Percentiles rank a stretch among this genome's conserved stretches.
Conservation (phyloP, 2,888 invertebrate genomes). For the Pammene aurita region DNA sequence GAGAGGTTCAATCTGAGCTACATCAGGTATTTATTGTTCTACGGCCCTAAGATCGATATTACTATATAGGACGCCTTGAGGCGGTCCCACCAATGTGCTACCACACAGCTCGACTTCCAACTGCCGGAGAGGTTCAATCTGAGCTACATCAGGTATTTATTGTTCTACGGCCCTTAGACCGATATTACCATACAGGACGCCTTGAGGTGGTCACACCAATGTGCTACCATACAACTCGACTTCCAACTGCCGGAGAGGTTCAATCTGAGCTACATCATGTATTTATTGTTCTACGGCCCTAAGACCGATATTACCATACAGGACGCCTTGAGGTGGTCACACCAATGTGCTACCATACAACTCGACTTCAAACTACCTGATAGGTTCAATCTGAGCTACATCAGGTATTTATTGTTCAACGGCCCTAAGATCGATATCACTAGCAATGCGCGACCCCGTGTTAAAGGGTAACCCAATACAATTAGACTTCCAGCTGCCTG, state of each 20-base stretch:
- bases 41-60: no score
- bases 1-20: conserved; percentile 64
- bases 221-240: conserved; percentile 99
- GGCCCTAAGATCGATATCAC: conserved; percentile 99
- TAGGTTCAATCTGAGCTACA: conserved; percentile 86
- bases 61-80: no score
- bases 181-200: conserved; percentile 98
- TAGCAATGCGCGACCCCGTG: conserved; percentile 96
- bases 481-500: conserved; percentile 98
- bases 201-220: conserved; percentile 93
- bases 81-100: no score
- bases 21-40: background rate
- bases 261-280: conserved; percentile 71
- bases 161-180: no score
- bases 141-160: no score
- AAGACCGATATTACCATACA: conserved; percentile 91
- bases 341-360: conserved; percentile 99
- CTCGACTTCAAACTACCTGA: conserved; percentile 98
- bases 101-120: no score
- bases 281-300: no score
- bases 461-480: conserved; percentile 96
- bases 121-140: no score
- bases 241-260: conserved; percentile 98
- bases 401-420: conserved; percentile 83
- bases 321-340: conserved; percentile 94